Percentiles rank a stretch among this genome's conserved stretches.
Conservation (phyloP, 2,888 invertebrate species). For the Quadriops clusia region DNA sequence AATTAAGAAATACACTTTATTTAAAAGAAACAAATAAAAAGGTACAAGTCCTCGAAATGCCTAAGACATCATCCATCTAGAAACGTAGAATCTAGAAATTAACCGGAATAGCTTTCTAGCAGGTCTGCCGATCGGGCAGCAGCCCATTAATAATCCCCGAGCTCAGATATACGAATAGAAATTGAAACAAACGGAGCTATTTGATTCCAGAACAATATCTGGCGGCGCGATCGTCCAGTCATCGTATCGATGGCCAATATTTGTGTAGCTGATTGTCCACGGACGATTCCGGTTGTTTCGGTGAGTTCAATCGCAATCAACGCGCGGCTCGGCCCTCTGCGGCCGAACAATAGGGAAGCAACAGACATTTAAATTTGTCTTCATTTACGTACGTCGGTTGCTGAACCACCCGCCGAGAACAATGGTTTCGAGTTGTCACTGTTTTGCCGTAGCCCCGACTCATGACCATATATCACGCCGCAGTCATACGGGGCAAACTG, state of each 20-base stretch:
- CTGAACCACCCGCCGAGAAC: constrained; percentile 34
- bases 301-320: constrained; percentile 31
- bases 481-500: neutral
- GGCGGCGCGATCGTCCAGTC: constrained; percentile 18
- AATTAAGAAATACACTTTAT: too few relatives aligned
- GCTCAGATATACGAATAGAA: too few relatives aligned
- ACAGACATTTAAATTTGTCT: constrained; percentile 35
- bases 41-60: too few relatives aligned
- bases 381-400: constrained; percentile 35
- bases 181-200: too few relatives aligned
- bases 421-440: constrained; percentile 31
- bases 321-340: constrained; percentile 22
- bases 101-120: too few relatives aligned
- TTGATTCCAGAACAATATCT: too few relatives aligned
- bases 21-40: too few relatives aligned
- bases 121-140: too few relatives aligned
- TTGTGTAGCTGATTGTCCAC: constrained; percentile 20
- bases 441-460: constrained; percentile 12
- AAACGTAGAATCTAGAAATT: too few relatives aligned
- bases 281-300: constrained; percentile 21
- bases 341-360: constrained; percentile 24
- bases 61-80: too few relatives aligned
- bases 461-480: constrained; percentile 9
- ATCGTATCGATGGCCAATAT: constrained; percentile 19
- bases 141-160: too few relatives aligned